Evolutionary conservation across 2,113 vertebrate genomes (phyloP).

Genomic region (Sminthopsis crassicaudata): DNA sequence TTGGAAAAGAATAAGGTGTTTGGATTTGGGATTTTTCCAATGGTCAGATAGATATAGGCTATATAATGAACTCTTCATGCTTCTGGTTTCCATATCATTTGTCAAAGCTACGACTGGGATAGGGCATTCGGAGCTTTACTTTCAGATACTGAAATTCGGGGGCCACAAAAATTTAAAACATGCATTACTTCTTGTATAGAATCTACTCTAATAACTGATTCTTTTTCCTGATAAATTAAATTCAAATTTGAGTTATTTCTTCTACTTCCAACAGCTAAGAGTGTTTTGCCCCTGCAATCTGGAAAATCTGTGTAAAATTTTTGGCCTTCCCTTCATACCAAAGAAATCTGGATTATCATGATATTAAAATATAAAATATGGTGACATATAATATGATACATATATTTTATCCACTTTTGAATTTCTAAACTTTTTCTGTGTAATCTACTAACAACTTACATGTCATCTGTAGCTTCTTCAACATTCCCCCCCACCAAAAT

Average conservation of each 20-base stretch:
- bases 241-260: background rate
- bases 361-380: too few species aligned
- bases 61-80: background rate
- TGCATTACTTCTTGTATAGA: background rate
- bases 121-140: background rate
- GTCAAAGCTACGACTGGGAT: background rate
- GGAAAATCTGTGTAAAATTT: too few species aligned
- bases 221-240: background rate
- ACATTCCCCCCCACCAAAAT: too few species aligned
- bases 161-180: background rate
- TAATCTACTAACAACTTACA: too few species aligned
- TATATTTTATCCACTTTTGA: too few species aligned
- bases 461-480: too few species aligned
- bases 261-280: too few species aligned
- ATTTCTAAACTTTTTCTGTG: too few species aligned
- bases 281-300: too few species aligned
- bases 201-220: background rate
- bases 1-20: constrained; percentile 19
- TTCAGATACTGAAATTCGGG: background rate
- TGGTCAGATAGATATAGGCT: constrained; percentile 27
- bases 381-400: too few species aligned
- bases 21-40: constrained; percentile 5
- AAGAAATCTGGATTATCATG: too few species aligned
- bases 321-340: too few species aligned
- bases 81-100: background rate